These are phyloP conservation scores for Seira sanloemensis DNA, from an alignment of 2,888 invertebrate species.

Conservation along the genomic window DNA sequence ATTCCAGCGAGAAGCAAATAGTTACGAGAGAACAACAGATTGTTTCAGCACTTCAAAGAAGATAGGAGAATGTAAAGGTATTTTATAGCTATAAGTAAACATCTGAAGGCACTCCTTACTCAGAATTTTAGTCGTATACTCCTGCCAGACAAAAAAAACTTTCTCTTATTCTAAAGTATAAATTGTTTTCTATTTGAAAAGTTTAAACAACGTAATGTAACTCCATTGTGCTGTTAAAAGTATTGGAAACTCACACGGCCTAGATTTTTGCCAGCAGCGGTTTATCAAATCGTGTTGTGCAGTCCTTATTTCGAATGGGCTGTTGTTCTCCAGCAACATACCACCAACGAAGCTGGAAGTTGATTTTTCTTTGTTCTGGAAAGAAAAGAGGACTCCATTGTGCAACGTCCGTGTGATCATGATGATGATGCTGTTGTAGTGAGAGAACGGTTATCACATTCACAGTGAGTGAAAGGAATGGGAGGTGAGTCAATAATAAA, in stretches of 20 bases:
- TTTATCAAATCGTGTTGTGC: slow-evolving; percentile 11
- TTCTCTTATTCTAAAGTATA: too few species aligned
- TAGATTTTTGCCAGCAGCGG: slow-evolving; percentile 16
- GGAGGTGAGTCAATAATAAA: background rate
- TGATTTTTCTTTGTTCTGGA: background rate
- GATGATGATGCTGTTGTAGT: slow-evolving; percentile 9
- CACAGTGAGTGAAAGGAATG: background rate
- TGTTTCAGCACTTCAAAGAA: too few species aligned
- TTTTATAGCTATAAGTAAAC: too few species aligned
- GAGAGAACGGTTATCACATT: slow-evolving; percentile 8
- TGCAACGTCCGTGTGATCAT: background rate
- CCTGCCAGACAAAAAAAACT: too few species aligned
- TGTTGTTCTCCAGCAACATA: background rate
- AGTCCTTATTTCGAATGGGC: background rate
- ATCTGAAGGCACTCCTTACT: too few species aligned
- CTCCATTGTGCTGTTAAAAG: background rate
- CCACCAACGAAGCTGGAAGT: slow-evolving; percentile 15
- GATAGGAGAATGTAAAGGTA: too few species aligned
- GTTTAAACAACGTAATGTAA: background rate
- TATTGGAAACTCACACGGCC: slow-evolving; percentile 8
- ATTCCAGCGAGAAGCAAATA: too few species aligned
- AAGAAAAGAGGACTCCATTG: background rate
- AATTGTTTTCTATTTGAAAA: too few species aligned
- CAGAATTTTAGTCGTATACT: too few species aligned
- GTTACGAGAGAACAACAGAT: too few species aligned